Percentiles rank a stretch among this genome's conserved stretches.
Conservation (phyloP, 2,797 vertebrate species). For the Sebastes minor region DNA sequence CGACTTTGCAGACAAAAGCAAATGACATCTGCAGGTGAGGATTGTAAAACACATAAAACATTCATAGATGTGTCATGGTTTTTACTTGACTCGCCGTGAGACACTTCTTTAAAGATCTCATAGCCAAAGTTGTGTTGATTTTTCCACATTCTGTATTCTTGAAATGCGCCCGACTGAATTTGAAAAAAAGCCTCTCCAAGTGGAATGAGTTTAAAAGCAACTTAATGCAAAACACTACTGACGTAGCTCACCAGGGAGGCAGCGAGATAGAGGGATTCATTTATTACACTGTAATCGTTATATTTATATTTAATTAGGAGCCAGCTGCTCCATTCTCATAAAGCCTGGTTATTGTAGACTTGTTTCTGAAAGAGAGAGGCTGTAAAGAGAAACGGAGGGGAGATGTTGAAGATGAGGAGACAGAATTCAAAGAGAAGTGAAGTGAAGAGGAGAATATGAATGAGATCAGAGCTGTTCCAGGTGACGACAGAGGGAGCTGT, state of each 20-base stretch:
- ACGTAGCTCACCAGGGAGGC: constrained; percentile 18
- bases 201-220: constrained; percentile 30
- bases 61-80: not conserved
- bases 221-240: constrained; percentile 13
- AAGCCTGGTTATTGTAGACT: not conserved
- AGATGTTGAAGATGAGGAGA: not conserved
- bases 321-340: constrained; percentile 48
- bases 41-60: not conserved
- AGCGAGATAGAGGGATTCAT: constrained; percentile 49
- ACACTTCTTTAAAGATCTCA: not conserved
- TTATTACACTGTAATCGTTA: constrained; percentile 57
- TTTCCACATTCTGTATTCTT: not conserved
- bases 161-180: not conserved
- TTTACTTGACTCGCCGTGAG: not conserved
- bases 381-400: not conserved
- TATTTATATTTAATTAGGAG: constrained; percentile 61
- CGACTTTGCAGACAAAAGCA: not conserved
- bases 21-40: not conserved
- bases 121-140: not conserved
- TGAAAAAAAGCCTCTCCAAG: not conserved
- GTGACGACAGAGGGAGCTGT: constrained; percentile 76
- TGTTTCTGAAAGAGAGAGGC: not conserved
- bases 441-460: not conserved
- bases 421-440: not conserved
- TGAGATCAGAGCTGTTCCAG: not conserved